phyloP scores from a whole-genome alignment of 2,797 vertebrate genomes.

The Falco peregrinus region DNA sequence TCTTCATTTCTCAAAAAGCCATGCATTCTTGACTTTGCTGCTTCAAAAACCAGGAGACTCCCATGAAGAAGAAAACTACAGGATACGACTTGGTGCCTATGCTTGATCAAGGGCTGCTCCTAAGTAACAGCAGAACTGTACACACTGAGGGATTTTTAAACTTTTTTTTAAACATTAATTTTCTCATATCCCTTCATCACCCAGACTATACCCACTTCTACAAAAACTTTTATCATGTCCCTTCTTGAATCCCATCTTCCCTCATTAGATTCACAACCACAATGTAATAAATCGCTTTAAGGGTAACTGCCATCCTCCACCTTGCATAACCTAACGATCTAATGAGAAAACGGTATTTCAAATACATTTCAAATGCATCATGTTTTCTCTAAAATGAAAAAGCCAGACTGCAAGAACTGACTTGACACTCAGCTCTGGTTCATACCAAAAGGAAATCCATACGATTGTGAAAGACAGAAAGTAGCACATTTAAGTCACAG shows the following conservation, averaged over 20 bases:
- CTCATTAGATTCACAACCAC: slow-evolving; percentile 22
- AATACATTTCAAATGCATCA: slow-evolving; percentile 13
- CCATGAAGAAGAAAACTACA: not conserved
- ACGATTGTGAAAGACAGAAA: not conserved
- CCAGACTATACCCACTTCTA: not conserved
- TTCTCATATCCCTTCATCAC: not conserved
- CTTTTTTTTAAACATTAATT: not conserved
- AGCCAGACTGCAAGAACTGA: slow-evolving; percentile 38
- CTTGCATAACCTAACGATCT: slow-evolving; percentile 38
- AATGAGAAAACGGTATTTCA: slow-evolving; percentile 40
- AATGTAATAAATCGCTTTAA: slow-evolving; percentile 52
- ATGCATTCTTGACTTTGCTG: not conserved
- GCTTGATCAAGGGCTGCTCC: not conserved
- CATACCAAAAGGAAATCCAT: not conserved
- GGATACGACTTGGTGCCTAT: not conserved
- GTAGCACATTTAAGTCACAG: not conserved
- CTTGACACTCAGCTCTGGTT: slow-evolving; percentile 36
- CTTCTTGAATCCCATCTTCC: slow-evolving; percentile 55
- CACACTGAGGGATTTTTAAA: not conserved
- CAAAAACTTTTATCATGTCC: slow-evolving; percentile 31
- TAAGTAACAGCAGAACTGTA: not conserved
- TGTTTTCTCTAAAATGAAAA: slow-evolving; percentile 3
- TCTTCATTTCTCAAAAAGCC: not conserved
- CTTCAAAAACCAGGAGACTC: not conserved
- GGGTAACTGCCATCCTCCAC: slow-evolving; percentile 45